Evolutionary conservation across 64 coral and sea anemone species (phyloP).

Genomic region (Actinia tenebrosa): DNA sequence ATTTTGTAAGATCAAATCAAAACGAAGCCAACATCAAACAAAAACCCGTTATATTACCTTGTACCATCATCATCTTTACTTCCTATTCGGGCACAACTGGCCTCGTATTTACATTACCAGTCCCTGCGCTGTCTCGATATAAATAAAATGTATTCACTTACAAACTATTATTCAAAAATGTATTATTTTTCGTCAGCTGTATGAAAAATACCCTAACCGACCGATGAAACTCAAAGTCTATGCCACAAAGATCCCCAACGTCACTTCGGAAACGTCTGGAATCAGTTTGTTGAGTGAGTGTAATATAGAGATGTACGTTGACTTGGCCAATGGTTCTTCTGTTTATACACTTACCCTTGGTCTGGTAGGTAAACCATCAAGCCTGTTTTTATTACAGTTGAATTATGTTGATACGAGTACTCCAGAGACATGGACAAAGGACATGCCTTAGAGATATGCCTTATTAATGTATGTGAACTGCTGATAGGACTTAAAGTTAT

Average conservation of each 20-base stretch:
- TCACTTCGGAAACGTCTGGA: background rate
- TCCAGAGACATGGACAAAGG: too few relatives aligned
- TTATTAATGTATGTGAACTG: too few relatives aligned
- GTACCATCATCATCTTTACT: too few relatives aligned
- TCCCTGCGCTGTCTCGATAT: background rate
- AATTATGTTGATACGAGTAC: too few relatives aligned
- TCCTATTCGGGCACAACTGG: too few relatives aligned
- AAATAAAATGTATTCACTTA: background rate
- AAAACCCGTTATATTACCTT: too few relatives aligned
- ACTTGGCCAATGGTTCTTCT: background rate
- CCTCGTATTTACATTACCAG: too few relatives aligned
- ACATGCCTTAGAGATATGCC: too few relatives aligned
- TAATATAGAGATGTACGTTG: constrained; percentile 27
- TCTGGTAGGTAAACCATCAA: constrained; percentile 22
- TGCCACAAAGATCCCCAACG: constrained; percentile 30
- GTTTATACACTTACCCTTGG: constrained; percentile 30
- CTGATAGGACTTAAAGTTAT: background rate
- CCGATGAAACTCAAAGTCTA: constrained; percentile 33
- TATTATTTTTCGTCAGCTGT: constrained; percentile 4
- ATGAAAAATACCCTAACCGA: constrained; percentile 29
- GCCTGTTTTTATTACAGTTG: too few relatives aligned
- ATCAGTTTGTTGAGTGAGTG: constrained; percentile 9
- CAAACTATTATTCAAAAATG: background rate
- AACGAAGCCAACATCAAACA: too few relatives aligned
- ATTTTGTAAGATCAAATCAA: too few relatives aligned